phyloP scores from a whole-genome alignment of 2,113 vertebrate genomes.

The Procavia capensis region DNA sequence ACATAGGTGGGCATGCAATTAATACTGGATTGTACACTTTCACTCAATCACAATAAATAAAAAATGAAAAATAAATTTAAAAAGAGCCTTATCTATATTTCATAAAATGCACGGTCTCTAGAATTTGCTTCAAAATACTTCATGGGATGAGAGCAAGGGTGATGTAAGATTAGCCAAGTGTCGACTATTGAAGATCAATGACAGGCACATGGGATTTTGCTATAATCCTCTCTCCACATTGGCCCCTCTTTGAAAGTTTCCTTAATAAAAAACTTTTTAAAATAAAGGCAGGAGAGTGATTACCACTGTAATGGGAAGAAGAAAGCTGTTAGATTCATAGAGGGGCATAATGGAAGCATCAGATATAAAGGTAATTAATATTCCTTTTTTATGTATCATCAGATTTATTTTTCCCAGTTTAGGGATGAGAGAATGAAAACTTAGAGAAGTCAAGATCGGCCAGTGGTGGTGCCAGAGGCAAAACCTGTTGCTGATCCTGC shows the following conservation, averaged over 20 bases:
- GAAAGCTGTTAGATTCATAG: background rate
- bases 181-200: background rate
- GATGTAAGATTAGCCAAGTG: background rate
- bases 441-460: background rate
- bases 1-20: too few relatives aligned
- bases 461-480: background rate
- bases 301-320: background rate
- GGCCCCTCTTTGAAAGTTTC: background rate
- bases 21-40: too few relatives aligned
- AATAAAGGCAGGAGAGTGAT: background rate
- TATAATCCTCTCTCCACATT: background rate
- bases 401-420: background rate
- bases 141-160: background rate
- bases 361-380: background rate
- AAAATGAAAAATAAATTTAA: too few relatives aligned
- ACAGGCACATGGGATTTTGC: background rate
- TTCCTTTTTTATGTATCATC: background rate
- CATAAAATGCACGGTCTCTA: background rate
- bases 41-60: too few relatives aligned
- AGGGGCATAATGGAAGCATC: background rate
- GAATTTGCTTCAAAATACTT: background rate
- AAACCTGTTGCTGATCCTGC: background rate
- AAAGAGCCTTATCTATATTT: background rate
- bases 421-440: background rate
- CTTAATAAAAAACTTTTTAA: background rate